Conservation (phyloP, 2,888 invertebrate species). For the Drosophila basisetae region DNA sequence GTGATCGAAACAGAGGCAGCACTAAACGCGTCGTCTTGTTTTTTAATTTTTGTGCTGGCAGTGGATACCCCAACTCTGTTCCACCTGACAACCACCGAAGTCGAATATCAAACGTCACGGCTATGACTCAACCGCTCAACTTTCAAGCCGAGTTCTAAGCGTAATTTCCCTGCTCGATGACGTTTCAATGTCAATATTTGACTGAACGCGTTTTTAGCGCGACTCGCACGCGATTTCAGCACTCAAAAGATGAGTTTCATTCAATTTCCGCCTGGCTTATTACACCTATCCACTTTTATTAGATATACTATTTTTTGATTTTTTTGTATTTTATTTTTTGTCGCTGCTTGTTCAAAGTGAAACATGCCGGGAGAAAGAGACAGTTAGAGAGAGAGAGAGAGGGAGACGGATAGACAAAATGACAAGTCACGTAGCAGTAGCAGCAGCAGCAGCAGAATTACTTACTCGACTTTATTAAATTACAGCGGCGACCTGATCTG, state of each 20-base stretch:
- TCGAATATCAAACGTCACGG: not conserved
- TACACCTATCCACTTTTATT: conserved; percentile 14
- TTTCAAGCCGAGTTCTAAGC: conserved; percentile 47
- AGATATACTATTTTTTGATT: not conserved
- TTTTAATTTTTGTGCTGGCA: not conserved
- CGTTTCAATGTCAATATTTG: conserved; percentile 52
- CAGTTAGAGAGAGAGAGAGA: not conserved
- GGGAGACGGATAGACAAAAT: conserved; percentile 1
- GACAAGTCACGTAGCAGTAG: conserved; percentile 35
- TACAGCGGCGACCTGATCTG: conserved; percentile 27
- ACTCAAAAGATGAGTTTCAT: conserved; percentile 13
- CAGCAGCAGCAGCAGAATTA: conserved; percentile 9
- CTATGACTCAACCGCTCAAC: conserved; percentile 54
- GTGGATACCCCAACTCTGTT: conserved; percentile 20
- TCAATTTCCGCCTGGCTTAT: not conserved
- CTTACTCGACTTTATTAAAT: conserved; percentile 40
- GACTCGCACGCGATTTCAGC: conserved; percentile 21
- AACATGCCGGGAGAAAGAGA: conserved; percentile 11
- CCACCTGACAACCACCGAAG: conserved; percentile 18
- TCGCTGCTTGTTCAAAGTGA: conserved; percentile 30
- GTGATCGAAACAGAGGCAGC: conserved; percentile 40
- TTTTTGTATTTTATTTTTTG: conserved; percentile 1
- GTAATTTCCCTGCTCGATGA: conserved; percentile 48
- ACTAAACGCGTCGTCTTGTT: conserved; percentile 6
- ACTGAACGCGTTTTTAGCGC: conserved; percentile 4